Evolutionary conservation across 2,113 vertebrate genomes (phyloP).

Genomic region (Bungarus multicinctus): DNA sequence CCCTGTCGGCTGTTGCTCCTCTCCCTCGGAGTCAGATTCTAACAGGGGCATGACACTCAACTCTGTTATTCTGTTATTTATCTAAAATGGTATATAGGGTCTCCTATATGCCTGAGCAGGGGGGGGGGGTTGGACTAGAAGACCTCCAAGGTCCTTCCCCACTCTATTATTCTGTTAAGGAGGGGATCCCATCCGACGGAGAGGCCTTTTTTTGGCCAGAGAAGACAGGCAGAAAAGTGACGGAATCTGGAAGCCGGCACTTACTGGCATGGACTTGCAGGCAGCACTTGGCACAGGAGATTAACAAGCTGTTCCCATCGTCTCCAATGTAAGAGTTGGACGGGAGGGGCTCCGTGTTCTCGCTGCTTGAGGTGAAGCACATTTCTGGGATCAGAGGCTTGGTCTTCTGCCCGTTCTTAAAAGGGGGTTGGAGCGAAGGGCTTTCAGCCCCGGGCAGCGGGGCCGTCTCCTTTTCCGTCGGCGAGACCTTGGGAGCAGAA

Average conservation of each 20-base stretch:
- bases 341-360: constrained; percentile 87
- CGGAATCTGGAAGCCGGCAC: constrained; percentile 47
- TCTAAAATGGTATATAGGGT: neutral
- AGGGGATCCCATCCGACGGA: neutral
- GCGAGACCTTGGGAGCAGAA: constrained; percentile 41
- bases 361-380: constrained; percentile 90
- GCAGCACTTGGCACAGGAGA: constrained; percentile 85
- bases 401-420: constrained; percentile 75
- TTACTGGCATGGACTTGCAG: constrained; percentile 96
- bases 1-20: too few relatives aligned
- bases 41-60: too few relatives aligned
- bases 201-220: neutral
- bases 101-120: neutral
- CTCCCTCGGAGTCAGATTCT: too few relatives aligned
- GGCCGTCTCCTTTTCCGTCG: constrained; percentile 70
- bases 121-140: neutral
- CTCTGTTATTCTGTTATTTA: too few relatives aligned
- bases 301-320: constrained; percentile 87
- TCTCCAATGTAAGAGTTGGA: constrained; percentile 85
- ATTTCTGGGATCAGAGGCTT: constrained; percentile 92
- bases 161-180: neutral
- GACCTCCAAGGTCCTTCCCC: neutral
- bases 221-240: neutral
- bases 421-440: constrained; percentile 33
- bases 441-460: constrained; percentile 31